These are phyloP conservation scores for Amia ocellicauda DNA, from an alignment of 2,113 vertebrate species.

Conservation along the genomic window DNA sequence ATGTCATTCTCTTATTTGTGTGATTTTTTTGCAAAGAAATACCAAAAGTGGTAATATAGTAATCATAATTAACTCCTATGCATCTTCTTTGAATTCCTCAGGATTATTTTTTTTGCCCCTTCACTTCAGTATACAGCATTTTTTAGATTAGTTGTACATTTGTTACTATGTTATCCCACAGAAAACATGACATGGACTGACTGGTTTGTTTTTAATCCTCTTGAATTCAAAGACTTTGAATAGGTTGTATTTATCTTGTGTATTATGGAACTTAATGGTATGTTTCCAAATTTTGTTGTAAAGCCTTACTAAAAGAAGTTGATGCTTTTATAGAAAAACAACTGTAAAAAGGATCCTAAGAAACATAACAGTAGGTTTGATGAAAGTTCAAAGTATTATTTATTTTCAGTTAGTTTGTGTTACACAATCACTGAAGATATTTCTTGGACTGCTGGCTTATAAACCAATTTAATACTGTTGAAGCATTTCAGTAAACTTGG, in stretches of 20 bases:
- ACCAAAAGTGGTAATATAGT: constrained; percentile 7
- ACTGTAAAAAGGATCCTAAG: constrained; percentile 31
- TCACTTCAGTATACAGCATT: too few species aligned
- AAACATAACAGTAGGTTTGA: constrained; percentile 33
- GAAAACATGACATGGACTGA: constrained; percentile 2
- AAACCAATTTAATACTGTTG: constrained; percentile 36
- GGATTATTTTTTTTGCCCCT: too few species aligned
- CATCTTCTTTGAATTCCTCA: too few species aligned
- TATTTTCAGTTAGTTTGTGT: constrained; percentile 29
- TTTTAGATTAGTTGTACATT: too few species aligned
- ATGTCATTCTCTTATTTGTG: too few species aligned
- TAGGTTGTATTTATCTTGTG: background rate
- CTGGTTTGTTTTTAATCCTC: background rate
- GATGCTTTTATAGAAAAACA: constrained; percentile 26
- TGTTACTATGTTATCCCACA: too few species aligned
- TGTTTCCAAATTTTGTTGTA: constrained; percentile 4
- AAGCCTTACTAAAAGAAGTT: constrained; percentile 26
- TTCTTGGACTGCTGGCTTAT: constrained; percentile 42
- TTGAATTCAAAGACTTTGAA: constrained; percentile 1
- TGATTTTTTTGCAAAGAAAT: too few species aligned
- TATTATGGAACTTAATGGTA: background rate
- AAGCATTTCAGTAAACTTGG: constrained; percentile 59
- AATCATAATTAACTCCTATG: too few species aligned
- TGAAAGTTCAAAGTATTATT: constrained; percentile 47
- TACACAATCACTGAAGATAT: constrained; percentile 40